These are phyloP conservation scores for Tribolium castaneum DNA, from an alignment of 1,140 invertebrate species.

Conservation along the genomic window DNA sequence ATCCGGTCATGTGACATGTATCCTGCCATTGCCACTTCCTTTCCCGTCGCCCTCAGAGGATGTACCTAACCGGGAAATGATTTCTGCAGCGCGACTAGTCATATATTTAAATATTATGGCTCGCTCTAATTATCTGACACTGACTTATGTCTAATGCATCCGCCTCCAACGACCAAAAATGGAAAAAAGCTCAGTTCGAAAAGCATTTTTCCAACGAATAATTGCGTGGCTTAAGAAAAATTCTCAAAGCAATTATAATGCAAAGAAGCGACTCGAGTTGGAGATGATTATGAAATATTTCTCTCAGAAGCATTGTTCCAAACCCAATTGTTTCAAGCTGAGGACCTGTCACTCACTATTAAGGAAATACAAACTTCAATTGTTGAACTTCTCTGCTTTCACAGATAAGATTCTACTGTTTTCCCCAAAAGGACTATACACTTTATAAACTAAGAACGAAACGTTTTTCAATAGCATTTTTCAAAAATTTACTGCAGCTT, in stretches of 20 bases:
- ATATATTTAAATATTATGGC: conserved; percentile 44
- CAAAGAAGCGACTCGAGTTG: neutral
- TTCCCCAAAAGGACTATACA: conserved; percentile 15
- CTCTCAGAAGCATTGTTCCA: conserved; percentile 32
- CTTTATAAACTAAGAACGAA: neutral
- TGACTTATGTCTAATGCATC: conserved; percentile 41
- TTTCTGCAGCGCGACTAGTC: conserved; percentile 52
- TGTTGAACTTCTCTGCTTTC: conserved; percentile 30
- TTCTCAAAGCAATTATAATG: neutral
- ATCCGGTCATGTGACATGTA: conserved; percentile 61
- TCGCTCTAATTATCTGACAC: conserved; percentile 43
- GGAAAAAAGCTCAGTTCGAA: neutral
- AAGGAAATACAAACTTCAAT: conserved; percentile 35
- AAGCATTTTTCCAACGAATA: neutral
- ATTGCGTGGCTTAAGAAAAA: neutral
- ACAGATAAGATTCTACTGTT: conserved; percentile 35
- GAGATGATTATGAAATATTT: conserved; percentile 29
- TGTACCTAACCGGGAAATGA: conserved; percentile 60
- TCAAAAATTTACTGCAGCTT: neutral
- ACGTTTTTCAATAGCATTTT: neutral
- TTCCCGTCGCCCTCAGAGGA: conserved; percentile 60
- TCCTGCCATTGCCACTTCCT: conserved; percentile 60
- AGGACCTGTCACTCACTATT: conserved; percentile 37
- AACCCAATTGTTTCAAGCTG: conserved; percentile 30
- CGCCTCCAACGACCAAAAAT: neutral